Percentiles rank a stretch among this genome's conserved stretches.
phyloP scores from a whole-genome alignment of 2,888 invertebrate genomes.

The Entomobrya proxima region DNA sequence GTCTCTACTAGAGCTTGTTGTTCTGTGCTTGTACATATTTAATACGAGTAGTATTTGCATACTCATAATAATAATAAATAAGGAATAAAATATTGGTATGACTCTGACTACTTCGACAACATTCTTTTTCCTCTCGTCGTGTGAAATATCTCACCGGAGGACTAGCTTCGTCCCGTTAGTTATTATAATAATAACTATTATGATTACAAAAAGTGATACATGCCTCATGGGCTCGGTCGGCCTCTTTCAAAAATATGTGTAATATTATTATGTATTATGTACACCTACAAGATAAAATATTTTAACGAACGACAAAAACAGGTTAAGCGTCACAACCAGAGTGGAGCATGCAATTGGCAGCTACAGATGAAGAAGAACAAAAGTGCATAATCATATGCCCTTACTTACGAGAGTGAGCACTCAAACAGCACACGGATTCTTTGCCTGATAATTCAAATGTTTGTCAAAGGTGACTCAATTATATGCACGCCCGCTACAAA shows the following conservation, averaged over 20 bases:
- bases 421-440: too few species aligned
- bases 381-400: conserved; percentile 10
- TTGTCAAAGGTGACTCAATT: too few species aligned
- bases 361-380: background rate
- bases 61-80: conserved; percentile 11
- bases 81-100: background rate
- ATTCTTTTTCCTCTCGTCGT: conserved; percentile 39
- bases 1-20: too few species aligned
- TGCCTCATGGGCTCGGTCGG: conserved; percentile 60
- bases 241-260: conserved; percentile 42
- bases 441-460: too few species aligned
- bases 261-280: conserved; percentile 6
- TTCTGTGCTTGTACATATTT: background rate
- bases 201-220: conserved; percentile 54
- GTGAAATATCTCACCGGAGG: conserved; percentile 63
- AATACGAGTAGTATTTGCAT: background rate
- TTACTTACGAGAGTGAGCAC: too few species aligned
- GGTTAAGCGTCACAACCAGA: background rate
- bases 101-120: conserved; percentile 33
- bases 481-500: too few species aligned
- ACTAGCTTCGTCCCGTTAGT: conserved; percentile 49
- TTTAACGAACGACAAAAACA: background rate
- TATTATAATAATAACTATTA: conserved; percentile 44
- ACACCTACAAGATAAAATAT: conserved; percentile 4
- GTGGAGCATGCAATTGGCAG: too few species aligned